A percentile compares a stretch with the other conserved stretches of the same genome.
These are phyloP conservation scores for Drosophila setosimentum DNA, from an alignment of 2,888 invertebrate species.

Conservation along the genomic window DNA sequence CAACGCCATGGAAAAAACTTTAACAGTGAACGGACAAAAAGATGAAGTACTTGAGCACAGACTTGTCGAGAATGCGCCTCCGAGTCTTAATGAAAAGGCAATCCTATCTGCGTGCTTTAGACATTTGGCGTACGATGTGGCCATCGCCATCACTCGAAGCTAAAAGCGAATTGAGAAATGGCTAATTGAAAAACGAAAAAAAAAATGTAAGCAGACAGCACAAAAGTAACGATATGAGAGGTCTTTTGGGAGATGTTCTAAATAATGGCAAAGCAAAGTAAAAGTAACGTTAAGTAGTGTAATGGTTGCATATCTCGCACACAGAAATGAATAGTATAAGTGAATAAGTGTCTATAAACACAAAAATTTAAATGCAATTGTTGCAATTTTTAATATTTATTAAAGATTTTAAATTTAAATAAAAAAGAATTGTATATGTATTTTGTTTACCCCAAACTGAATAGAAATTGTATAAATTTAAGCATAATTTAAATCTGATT, in stretches of 20 bases:
- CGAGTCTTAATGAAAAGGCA: slow-evolving; percentile 65
- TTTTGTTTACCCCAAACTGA: not conserved
- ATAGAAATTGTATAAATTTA: not conserved
- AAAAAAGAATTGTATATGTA: no score
- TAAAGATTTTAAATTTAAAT: not conserved
- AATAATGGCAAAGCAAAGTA: not conserved
- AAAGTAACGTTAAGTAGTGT: not conserved
- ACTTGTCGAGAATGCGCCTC: slow-evolving; percentile 36
- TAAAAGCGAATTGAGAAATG: slow-evolving; percentile 36
- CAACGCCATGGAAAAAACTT: slow-evolving; percentile 61
- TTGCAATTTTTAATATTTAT: not conserved
- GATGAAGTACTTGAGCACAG: slow-evolving; percentile 59
- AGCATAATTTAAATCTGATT: not conserved
- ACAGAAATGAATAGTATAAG: not conserved
- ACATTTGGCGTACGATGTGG: slow-evolving; percentile 37
- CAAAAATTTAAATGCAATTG: not conserved
- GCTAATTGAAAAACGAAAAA: slow-evolving; percentile 66
- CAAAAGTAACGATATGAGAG: slow-evolving; percentile 4
- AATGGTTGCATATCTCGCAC: not conserved
- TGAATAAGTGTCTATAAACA: not conserved
- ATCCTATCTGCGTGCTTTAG: slow-evolving; percentile 44
- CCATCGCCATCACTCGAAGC: slow-evolving; percentile 21
- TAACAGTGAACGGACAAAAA: slow-evolving; percentile 49
- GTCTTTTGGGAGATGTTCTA: not conserved
- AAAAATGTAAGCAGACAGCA: slow-evolving; percentile 21